Percentiles rank a stretch among this genome's conserved stretches.
Evolutionary conservation across 2,797 vertebrate genomes (phyloP).

Genomic region (Chiroxiphia lanceolata): DNA sequence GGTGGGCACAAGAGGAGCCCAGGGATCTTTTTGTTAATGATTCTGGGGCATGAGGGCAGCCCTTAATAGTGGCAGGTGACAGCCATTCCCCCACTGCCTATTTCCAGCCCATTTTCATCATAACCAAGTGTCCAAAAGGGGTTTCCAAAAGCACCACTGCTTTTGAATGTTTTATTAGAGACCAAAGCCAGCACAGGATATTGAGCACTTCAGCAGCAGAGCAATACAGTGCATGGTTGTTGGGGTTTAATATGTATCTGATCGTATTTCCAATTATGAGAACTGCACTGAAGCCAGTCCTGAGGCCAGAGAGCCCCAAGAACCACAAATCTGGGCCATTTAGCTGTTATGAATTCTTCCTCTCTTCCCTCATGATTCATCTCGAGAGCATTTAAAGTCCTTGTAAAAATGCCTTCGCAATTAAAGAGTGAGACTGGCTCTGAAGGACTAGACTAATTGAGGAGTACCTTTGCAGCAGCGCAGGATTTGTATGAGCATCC

Average conservation of each 20-base stretch:
- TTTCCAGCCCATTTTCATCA: not conserved
- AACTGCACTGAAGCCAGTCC: constrained; percentile 12
- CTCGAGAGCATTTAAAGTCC: not conserved
- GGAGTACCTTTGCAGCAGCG: not conserved
- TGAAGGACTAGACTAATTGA: not conserved
- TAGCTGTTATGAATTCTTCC: not conserved
- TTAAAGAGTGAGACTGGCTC: constrained; percentile 13
- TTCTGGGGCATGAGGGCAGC: not conserved
- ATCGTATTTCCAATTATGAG: constrained; percentile 26
- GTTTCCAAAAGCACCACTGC: not conserved
- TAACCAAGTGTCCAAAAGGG: not conserved
- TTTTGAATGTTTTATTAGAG: constrained; percentile 37
- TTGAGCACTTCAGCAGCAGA: not conserved
- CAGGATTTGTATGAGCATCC: not conserved
- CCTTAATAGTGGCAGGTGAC: not conserved
- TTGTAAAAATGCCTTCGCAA: constrained; percentile 4
- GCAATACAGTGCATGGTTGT: not conserved
- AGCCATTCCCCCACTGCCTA: not conserved
- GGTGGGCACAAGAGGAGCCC: not conserved
- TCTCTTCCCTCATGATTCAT: constrained; percentile 16
- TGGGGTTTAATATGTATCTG: not conserved
- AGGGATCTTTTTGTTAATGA: not conserved
- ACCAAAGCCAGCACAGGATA: constrained; percentile 17
- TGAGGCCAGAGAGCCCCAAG: not conserved
- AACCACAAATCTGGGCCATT: not conserved